These are phyloP conservation scores for Onychomys arenicola DNA, from an alignment of 2,797 vertebrate species.

Conservation along the genomic window DNA sequence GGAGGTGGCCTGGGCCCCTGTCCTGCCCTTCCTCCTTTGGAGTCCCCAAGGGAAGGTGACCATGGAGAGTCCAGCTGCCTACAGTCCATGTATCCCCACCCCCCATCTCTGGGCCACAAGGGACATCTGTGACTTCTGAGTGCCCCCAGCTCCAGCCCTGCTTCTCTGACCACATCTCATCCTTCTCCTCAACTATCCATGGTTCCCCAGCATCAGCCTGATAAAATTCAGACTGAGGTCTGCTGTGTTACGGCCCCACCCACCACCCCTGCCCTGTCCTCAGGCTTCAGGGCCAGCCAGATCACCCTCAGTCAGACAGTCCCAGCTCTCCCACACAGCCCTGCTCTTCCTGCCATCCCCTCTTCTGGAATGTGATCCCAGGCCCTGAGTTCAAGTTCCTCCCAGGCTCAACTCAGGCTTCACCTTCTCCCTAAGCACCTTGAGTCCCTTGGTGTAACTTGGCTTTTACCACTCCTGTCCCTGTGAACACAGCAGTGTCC, in stretches of 20 bases:
- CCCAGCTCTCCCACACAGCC: not conserved
- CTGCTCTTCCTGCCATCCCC: too few relatives aligned
- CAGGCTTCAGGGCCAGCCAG: not conserved
- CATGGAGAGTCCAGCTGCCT: not conserved
- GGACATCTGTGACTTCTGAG: not conserved
- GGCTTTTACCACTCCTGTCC: not conserved
- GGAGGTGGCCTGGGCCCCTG: too few relatives aligned
- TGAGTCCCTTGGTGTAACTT: not conserved
- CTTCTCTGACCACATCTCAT: not conserved
- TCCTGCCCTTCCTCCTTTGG: not conserved
- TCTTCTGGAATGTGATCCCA: not conserved
- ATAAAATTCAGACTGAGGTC: not conserved
- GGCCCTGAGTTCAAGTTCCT: not conserved
- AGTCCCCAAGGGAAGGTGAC: not conserved
- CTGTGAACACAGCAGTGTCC: not conserved
- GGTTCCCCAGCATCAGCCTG: not conserved
- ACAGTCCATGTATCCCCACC: fast-evolving
- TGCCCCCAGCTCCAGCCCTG: not conserved
- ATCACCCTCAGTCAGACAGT: too few relatives aligned
- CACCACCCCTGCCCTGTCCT: not conserved
- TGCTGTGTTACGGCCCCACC: not conserved
- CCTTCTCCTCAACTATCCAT: not conserved
- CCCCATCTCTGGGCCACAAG: not conserved
- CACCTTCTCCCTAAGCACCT: not conserved
- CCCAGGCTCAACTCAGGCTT: not conserved